Percentiles rank a stretch among this genome's conserved stretches.
phyloP scores from a whole-genome alignment of 2,113 vertebrate species.

The Periophthalmodon schlosseri region DNA sequence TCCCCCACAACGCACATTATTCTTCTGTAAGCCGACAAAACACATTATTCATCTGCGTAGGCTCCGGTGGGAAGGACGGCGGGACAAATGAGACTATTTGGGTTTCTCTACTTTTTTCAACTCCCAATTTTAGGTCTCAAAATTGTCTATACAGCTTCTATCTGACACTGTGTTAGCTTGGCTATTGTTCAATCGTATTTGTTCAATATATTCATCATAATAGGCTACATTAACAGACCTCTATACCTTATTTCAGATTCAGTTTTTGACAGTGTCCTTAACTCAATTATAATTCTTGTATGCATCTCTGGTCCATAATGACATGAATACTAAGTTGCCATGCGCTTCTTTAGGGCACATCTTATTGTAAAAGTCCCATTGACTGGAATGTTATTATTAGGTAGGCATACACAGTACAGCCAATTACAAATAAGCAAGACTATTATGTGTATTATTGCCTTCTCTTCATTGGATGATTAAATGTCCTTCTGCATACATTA shows the following conservation, averaged over 20 bases:
- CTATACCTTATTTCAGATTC: slow-evolving; percentile 1
- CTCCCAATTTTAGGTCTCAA: neutral
- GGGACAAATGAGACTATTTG: slow-evolving; percentile 16
- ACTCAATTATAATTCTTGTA: neutral
- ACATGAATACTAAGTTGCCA: neutral
- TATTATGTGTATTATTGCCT: neutral
- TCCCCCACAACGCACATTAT: slow-evolving; percentile 1
- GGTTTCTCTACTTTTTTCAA: neutral
- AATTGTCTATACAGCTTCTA: neutral
- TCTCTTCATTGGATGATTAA: neutral
- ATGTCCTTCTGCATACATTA: neutral
- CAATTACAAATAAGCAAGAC: slow-evolving; percentile 6
- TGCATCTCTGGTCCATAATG: neutral
- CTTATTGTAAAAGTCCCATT: slow-evolving; percentile 7
- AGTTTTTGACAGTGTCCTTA: neutral
- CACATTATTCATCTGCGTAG: slow-evolving; percentile 22
- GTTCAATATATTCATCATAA: neutral
- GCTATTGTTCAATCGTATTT: neutral
- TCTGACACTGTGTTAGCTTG: neutral
- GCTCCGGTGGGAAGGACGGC: slow-evolving; percentile 4
- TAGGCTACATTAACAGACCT: neutral
- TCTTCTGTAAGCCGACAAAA: slow-evolving; percentile 13
- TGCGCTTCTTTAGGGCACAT: neutral
- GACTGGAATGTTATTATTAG: slow-evolving; percentile 6
- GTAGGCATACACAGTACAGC: neutral